Base-by-base conservation (phyloP, 2,113 vertebrate species). In the Probosciger aterrimus region DNA sequence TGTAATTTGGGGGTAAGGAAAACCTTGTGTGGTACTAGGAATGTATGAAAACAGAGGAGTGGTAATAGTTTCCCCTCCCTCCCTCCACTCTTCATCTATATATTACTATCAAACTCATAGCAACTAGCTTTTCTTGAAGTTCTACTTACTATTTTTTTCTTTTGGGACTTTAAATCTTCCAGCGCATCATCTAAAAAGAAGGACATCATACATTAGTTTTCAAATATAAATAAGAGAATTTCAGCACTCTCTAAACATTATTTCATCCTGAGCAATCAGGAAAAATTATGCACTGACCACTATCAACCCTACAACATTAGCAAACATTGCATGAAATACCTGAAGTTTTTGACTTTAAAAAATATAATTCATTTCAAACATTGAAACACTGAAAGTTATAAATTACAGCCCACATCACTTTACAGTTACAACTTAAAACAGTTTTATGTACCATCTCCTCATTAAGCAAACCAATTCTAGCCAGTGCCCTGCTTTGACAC, bases 71-170 rank as follows among this genome's bases (percentile, higher is more conserved):
- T 59, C 50, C 47, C 9, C 28, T 47, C 24, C 44, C 39, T 65
- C 30, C 7, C 39, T 67, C 60, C 4, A 2, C 8, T 70, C 59
- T 62, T 70, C 25, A 71, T 30, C 35, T 55, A 19, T 24, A 7
- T 11, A 74, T 59, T 30, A 79, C n/a, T 68, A 71, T 22, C 15
- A 73, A 85, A 37, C 12, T 60, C 75, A 7, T 7, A 93, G 59
- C 6, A 82, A 76, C 4, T 9, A 50, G 24, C 6, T 74, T 93
- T 60, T 35, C 73, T 90, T 82, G 2, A 57, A 60, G 44, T 65
- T 95, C 94, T 96, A 99, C 99, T 99, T 98, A 99, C 99, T 96
- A 99, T 99, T 99, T 99, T 99, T 96, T 98, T 98, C 98, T 99
- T 99, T 96, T 99, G 98, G 90, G 96, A 97, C 97, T 98, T 99